A percentile compares a stretch with the other conserved stretches of the same genome.
Conservation (phyloP, 1,140 invertebrate genomes). For the Bombus waltoni region DNA sequence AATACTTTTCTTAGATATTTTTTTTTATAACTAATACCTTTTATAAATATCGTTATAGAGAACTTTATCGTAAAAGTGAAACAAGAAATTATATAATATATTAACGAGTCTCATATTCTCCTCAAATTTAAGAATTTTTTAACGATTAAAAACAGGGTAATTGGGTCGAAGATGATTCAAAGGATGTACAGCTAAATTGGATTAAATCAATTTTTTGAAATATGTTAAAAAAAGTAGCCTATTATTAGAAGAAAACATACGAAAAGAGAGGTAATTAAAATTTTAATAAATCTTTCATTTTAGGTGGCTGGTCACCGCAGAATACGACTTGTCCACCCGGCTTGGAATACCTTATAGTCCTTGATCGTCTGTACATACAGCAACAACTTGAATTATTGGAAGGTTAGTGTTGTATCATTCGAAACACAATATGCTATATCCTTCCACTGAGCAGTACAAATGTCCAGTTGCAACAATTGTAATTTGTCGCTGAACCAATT, state of each 20-base stretch:
- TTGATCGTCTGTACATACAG: constrained; percentile 94
- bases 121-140: neutral
- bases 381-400: constrained; percentile 94
- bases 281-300: constrained; percentile 14
- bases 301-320: constrained; percentile 91
- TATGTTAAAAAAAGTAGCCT: neutral
- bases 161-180: neutral
- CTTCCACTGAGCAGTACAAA: too few relatives aligned
- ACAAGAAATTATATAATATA: neutral
- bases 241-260: neutral
- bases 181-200: neutral
- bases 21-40: neutral
- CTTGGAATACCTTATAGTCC: constrained; percentile 95
- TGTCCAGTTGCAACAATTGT: neutral
- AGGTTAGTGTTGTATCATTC: constrained; percentile 81
- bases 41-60: neutral
- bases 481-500: neutral
- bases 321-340: constrained; percentile 93
- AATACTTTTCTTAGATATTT: neutral
- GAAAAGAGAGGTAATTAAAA: neutral
- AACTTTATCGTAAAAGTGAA: neutral
- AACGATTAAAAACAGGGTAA: neutral
- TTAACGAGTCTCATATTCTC: neutral
- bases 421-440: too few relatives aligned
- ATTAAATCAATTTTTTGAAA: neutral